Evolutionary conservation across 2,797 vertebrate species (phyloP).

Genomic region (Myoxocephalus aenaeus): DNA sequence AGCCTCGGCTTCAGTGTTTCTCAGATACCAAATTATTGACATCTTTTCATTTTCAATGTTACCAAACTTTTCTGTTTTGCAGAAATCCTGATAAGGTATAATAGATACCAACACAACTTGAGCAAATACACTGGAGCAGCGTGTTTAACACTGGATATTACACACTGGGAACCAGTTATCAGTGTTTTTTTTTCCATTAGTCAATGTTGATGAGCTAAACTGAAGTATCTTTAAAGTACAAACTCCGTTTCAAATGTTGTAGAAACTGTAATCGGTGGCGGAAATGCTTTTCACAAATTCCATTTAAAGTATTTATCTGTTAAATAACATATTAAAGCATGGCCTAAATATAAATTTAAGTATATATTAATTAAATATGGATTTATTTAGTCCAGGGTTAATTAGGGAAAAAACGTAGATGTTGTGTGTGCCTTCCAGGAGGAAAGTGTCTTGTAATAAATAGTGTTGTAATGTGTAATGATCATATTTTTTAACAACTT

Average conservation of each 20-base stretch:
- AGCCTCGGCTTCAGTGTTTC: slow-evolving; percentile 50
- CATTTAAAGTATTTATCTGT: background rate
- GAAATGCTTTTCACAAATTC: slow-evolving; percentile 18
- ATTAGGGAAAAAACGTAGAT: background rate
- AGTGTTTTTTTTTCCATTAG: slow-evolving; percentile 5
- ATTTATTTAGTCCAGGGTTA: background rate
- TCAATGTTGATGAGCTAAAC: slow-evolving; percentile 24
- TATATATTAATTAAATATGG: background rate
- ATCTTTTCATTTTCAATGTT: slow-evolving; percentile 58
- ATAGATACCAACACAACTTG: slow-evolving; percentile 29
- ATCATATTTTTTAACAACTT: background rate
- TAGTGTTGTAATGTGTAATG: background rate
- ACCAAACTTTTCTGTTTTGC: slow-evolving; percentile 63
- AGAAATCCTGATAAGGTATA: slow-evolving; percentile 61
- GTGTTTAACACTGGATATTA: slow-evolving; percentile 28
- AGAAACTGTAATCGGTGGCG: slow-evolving; percentile 9
- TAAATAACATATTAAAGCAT: slow-evolving; percentile 3
- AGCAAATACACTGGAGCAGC: slow-evolving; percentile 13
- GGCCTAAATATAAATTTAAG: background rate
- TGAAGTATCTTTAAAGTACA: slow-evolving; percentile 14
- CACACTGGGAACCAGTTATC: slow-evolving; percentile 22
- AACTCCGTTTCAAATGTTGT: slow-evolving; percentile 19
- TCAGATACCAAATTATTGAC: slow-evolving; percentile 65
- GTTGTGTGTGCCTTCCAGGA: background rate
- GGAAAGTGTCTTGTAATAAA: background rate